Evolutionary conservation across 2,888 invertebrate genomes (phyloP).

Genomic region (Adelognathus sp.): DNA sequence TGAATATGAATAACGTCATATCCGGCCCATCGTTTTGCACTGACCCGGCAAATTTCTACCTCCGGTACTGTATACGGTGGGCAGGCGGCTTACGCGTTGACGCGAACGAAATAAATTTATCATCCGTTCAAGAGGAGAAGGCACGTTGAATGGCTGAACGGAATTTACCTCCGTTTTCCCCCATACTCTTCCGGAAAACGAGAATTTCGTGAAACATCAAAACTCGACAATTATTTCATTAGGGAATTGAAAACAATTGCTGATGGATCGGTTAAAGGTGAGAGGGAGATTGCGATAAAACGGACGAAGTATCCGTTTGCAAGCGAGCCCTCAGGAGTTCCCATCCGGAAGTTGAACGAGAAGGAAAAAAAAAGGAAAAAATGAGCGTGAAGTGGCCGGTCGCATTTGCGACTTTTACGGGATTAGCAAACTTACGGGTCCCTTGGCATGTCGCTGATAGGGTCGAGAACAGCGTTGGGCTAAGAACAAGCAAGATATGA

Average conservation of each 20-base stretch:
- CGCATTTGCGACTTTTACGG: conserved; percentile 35
- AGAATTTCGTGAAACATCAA: not conserved
- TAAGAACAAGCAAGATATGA: conserved; percentile 41
- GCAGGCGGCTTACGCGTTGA: conserved; percentile 1
- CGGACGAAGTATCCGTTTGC: not conserved
- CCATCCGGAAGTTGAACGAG: not conserved
- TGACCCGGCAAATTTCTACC: conserved; percentile 27
- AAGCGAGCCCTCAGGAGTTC: not conserved
- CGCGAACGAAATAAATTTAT: conserved; percentile 30
- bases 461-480: not conserved
- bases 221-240: not conserved
- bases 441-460: not conserved
- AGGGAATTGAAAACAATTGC: not conserved
- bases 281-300: not conserved
- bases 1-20: conserved; percentile 39
- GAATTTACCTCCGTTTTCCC: not conserved
- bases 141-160: not conserved
- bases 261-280: not conserved
- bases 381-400: conserved; percentile 25
- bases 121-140: conserved; percentile 11
- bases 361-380: conserved; percentile 16
- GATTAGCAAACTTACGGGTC: conserved; percentile 50
- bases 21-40: conserved; percentile 30
- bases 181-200: not conserved
- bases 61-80: not conserved